Base-by-base conservation (phyloP, 1,140 invertebrate genomes). In the Microvelia longipes region DNA sequence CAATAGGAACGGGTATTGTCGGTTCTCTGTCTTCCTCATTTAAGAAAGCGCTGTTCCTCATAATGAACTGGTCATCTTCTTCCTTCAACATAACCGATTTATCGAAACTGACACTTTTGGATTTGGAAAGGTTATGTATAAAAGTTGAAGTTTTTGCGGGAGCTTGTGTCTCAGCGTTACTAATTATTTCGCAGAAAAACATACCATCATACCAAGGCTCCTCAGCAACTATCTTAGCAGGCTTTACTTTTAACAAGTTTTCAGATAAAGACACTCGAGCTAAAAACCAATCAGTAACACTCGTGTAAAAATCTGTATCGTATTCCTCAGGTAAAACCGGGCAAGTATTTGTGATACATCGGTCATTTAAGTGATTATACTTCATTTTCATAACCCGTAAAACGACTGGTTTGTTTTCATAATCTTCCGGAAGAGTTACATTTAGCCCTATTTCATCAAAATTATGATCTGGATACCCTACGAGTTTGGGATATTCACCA, bases 371-470 rank as follows among this genome's bases (percentile, higher is more conserved):
- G 28, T 68, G 30, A 24, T 69, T 66, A 27, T 63, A 66, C 1
- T n/a, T 29, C 2, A 67, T 62, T 25, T 67, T n/a, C 14, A 29
- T 78, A 13, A 80, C 82, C 61, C 86, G 78, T 27, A 88, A 75
- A 0, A 85, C 85, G 30, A 83, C 81, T 30, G 80, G 80, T 64
- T 83, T 82, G 26, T 84, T 81, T 63, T 80, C 77, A 0, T 86
- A 74, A 5, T 82, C 80, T 15, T 78, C 71, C 0, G 87, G 87
- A 72, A 88, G 78, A 5, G 83, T 81, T 1, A 88, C 76, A 5
- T 78, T 78, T 69, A 87, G 75, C 15, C 83, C 78, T 29, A 87
- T 77, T 50, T 85, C 80, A 27, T 82, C 77, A 73, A 88, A 88
- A n/a, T 80, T 74, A 1, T 87, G 79, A 71, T 84, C 81, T 5